Conservation (phyloP, 1,140 invertebrate species). For the Aleiodes sp. region DNA sequence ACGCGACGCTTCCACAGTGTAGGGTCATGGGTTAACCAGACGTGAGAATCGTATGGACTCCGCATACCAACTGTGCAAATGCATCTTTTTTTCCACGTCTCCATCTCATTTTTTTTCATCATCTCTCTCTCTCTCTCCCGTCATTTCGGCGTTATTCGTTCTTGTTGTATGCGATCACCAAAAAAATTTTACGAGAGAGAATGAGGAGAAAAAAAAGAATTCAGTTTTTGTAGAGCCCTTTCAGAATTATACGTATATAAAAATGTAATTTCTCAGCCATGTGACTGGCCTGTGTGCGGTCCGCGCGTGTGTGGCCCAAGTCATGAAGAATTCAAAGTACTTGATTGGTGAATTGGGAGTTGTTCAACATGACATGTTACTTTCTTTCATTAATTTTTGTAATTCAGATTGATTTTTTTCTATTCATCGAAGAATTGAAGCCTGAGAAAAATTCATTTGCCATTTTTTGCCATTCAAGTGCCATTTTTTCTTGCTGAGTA, state of each 20-base stretch:
- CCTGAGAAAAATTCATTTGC: too few relatives aligned
- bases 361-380: neutral
- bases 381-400: neutral
- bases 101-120: constrained; percentile 2
- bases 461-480: too few relatives aligned
- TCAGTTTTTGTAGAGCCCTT: constrained; percentile 20
- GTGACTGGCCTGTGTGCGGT: constrained; percentile 27
- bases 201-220: neutral
- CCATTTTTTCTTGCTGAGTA: too few relatives aligned
- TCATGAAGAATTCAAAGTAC: neutral
- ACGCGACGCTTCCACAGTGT: constrained; percentile 49
- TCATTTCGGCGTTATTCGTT: neutral
- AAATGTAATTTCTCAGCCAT: constrained; percentile 52
- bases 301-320: constrained; percentile 31
- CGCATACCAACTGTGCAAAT: constrained; percentile 18
- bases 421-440: neutral
- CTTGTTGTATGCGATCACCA: neutral
- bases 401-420: neutral
- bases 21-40: constrained; percentile 50
- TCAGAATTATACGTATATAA: constrained; percentile 45
- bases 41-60: constrained; percentile 49
- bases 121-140: neutral
- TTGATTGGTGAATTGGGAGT: constrained; percentile 15
- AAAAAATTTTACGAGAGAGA: constrained; percentile 8
- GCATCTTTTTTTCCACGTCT: too few relatives aligned